A percentile compares a stretch with the other conserved stretches of the same genome.
Conservation (phyloP, 2,797 vertebrate species). For the Cheirogaleus major region DNA sequence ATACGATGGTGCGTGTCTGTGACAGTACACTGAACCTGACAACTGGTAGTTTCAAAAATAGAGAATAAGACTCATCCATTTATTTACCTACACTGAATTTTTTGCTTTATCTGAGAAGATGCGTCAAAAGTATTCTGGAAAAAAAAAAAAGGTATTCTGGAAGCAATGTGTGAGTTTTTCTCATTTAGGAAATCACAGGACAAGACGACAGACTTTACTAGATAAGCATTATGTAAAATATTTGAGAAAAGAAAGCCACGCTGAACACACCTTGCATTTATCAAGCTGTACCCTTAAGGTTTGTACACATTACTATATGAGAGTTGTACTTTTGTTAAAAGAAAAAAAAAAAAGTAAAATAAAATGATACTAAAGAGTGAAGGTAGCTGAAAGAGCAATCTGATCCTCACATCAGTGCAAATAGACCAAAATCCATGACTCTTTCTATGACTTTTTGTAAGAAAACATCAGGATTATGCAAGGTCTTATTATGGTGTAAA, state of each 20-base stretch:
- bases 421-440: background rate
- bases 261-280: background rate
- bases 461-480: slow-evolving; percentile 5
- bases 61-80: background rate
- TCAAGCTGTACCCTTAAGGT: background rate
- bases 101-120: background rate
- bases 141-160: background rate
- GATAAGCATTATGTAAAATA: background rate
- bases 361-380: background rate
- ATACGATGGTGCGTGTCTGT: no score
- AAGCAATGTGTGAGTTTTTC: slow-evolving; percentile 14
- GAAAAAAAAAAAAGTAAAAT: background rate
- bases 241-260: background rate
- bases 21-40: background rate
- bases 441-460: background rate
- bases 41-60: background rate
- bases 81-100: background rate
- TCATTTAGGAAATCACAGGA: background rate
- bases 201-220: background rate
- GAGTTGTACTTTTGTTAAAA: background rate
- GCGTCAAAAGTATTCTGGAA: background rate
- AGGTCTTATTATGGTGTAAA: slow-evolving; percentile 20
- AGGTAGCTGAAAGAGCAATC: background rate
- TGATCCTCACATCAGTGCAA: background rate
- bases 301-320: background rate